Conservation (phyloP, 2,113 vertebrate genomes). For the Crocuta crocuta region DNA sequence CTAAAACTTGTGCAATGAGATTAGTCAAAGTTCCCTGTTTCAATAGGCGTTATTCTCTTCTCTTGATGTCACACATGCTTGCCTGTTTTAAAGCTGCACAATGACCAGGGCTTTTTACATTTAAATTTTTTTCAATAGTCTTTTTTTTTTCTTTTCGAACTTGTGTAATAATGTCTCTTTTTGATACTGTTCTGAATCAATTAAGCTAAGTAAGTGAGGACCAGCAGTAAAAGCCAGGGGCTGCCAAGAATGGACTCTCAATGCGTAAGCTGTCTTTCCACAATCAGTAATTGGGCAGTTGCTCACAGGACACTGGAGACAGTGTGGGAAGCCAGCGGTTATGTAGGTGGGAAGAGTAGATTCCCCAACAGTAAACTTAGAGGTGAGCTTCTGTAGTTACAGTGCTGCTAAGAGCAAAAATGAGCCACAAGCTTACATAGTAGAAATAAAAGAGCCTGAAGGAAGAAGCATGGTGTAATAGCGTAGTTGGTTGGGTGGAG, state of each 20-base stretch:
- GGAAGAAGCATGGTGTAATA: slow-evolving; percentile 61
- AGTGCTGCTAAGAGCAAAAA: slow-evolving; percentile 65
- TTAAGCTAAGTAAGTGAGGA: slow-evolving; percentile 72
- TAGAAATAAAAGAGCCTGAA: slow-evolving; percentile 54
- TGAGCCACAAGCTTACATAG: slow-evolving; percentile 44
- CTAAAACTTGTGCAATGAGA: slow-evolving; percentile 73
- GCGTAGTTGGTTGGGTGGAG: slow-evolving; percentile 62
- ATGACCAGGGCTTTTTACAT: slow-evolving; percentile 78
- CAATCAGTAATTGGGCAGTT: slow-evolving; percentile 76
- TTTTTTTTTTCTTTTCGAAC: slow-evolving; percentile 18
- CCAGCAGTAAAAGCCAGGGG: slow-evolving; percentile 63
- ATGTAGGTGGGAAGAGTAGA: slow-evolving; percentile 76
- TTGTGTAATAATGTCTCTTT: slow-evolving; percentile 81
- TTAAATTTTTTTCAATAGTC: slow-evolving; percentile 79
- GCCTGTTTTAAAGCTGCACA: slow-evolving; percentile 75
- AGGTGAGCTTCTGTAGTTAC: slow-evolving; percentile 66
- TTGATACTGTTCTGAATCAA: slow-evolving; percentile 80
- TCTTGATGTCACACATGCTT: slow-evolving; percentile 73
- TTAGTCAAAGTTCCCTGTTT: slow-evolving; percentile 72
- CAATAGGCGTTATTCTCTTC: slow-evolving; percentile 72
- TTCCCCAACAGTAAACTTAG: slow-evolving; percentile 73
- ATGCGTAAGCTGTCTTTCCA: slow-evolving; percentile 76
- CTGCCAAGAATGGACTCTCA: slow-evolving; percentile 78
- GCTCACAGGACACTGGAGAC: slow-evolving; percentile 73
- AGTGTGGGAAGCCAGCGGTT: slow-evolving; percentile 75